Percentiles rank a stretch among this genome's conserved stretches.
Evolutionary conservation across 2,888 invertebrate genomes (phyloP).

Genomic region (Nebria brevicollis): DNA sequence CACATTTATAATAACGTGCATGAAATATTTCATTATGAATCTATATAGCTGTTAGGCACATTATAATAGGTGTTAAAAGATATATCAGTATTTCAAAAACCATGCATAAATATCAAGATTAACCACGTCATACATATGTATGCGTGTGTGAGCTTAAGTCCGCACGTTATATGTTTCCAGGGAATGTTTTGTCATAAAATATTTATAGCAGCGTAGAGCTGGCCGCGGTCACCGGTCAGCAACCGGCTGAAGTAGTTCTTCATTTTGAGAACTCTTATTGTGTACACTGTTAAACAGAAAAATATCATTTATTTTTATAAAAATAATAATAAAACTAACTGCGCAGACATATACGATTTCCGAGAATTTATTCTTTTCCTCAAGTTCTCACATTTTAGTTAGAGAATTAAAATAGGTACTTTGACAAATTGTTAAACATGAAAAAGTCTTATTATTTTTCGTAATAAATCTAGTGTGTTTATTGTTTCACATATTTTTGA

Average conservation of each 20-base stretch:
- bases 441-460: not conserved
- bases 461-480: not conserved
- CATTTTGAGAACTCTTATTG: slow-evolving; percentile 4
- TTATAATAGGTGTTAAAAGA: not conserved
- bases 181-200: slow-evolving; percentile 39
- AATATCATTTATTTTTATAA: slow-evolving; percentile 2
- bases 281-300: slow-evolving; percentile 15
- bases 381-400: not conserved
- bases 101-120: not conserved
- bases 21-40: not conserved
- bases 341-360: not conserved
- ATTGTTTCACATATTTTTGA: not conserved
- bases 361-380: slow-evolving; percentile 15
- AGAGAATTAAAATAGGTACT: not conserved
- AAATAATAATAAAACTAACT: not conserved
- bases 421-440: not conserved
- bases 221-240: slow-evolving; percentile 19
- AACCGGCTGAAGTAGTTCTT: slow-evolving; percentile 20
- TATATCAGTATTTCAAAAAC: not conserved
- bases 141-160: slow-evolving; percentile 15
- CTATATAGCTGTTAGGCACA: not conserved
- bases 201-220: slow-evolving; percentile 23
- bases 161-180: slow-evolving; percentile 18
- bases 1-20: not conserved
- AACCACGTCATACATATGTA: not conserved